Base-by-base conservation (phyloP, 1,140 invertebrate species). In the Drosophila cardini region DNA sequence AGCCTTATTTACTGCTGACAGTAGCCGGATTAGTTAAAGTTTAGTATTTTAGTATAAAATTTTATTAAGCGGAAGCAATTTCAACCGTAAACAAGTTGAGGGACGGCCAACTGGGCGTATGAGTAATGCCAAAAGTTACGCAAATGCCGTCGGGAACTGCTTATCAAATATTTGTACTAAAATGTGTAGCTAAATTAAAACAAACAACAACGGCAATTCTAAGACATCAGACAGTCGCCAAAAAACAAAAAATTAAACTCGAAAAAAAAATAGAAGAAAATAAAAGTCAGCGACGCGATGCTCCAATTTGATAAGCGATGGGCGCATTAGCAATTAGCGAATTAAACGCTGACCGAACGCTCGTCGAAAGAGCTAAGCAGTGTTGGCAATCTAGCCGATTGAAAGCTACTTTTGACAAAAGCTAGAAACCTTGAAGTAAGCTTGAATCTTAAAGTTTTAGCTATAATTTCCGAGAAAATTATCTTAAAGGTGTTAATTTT, bases 151-250 rank as follows among this genome's bases (percentile, higher is more conserved):
- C 58, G 56, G 18, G 63, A 56, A 9, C 64, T 55, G 76, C 79
- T 87, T 87, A 87, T 86, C 83, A 86, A 83, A 87, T 83, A 87
- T 87, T 87, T 87, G 84, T 52, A 68, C 84, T 87, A 83, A 87
- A 87, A 80, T 87, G 79, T 80, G 83, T 72, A 68, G 72, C 84
- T 83, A 87, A 87, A 87, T 89, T 83, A 83, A 83, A 86, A 65
- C 53, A 86, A 80, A 75, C 74, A 78, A 69, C 26, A 30, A n/a
- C n/a, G 40, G 43, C 63, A 67, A 9, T 45, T 60, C 72, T 50
- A 50, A 76, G 61, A 61, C 58, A 57, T 45, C 60, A 76, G 74
- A 68, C 69, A 63, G 67, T 57, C 60, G 75, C 75, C 75, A 53
- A 68, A 77, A 73, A 43, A 53, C 13, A 45, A 6, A 42, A 71